These are phyloP conservation scores for Coendou prehensilis DNA, from an alignment of 2,797 vertebrate genomes.

Conservation along the genomic window DNA sequence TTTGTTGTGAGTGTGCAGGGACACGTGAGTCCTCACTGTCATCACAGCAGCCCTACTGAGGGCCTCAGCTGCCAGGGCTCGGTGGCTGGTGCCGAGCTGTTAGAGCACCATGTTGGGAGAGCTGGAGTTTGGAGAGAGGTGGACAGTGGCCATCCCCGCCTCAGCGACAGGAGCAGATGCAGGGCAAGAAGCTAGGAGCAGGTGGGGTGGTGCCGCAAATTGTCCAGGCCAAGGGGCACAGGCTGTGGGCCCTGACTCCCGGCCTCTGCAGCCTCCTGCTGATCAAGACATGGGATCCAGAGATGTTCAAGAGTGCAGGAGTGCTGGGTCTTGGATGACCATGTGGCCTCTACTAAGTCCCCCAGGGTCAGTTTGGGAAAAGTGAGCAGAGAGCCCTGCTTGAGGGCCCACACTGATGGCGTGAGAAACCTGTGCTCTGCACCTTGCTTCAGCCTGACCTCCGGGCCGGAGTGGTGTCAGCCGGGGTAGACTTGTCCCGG, in stretches of 20 bases:
- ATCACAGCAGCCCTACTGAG: too few relatives aligned
- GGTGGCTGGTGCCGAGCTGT: too few relatives aligned
- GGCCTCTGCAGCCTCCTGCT: background rate
- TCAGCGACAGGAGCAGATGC: too few relatives aligned
- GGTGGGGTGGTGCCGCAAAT: too few relatives aligned
- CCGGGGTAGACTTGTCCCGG: too few relatives aligned
- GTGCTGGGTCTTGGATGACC: background rate
- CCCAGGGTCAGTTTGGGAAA: background rate
- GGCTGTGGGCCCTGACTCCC: background rate
- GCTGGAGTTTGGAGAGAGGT: background rate
- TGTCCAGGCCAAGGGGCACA: background rate
- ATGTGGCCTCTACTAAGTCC: too few relatives aligned
- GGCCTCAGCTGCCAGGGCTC: too few relatives aligned
- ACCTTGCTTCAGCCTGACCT: background rate
- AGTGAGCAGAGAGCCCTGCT: background rate
- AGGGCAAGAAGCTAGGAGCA: background rate
- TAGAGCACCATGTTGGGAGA: background rate
- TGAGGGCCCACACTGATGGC: background rate
- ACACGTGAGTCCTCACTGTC: too few relatives aligned
- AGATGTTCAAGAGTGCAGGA: background rate
- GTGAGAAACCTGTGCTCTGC: background rate
- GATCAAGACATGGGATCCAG: background rate
- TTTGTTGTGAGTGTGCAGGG: background rate
- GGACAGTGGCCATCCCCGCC: background rate
- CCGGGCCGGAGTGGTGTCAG: background rate